Percentiles rank a stretch among this genome's conserved stretches.
Conservation (phyloP, 2,888 invertebrate genomes). For the Lissonota sp. region DNA sequence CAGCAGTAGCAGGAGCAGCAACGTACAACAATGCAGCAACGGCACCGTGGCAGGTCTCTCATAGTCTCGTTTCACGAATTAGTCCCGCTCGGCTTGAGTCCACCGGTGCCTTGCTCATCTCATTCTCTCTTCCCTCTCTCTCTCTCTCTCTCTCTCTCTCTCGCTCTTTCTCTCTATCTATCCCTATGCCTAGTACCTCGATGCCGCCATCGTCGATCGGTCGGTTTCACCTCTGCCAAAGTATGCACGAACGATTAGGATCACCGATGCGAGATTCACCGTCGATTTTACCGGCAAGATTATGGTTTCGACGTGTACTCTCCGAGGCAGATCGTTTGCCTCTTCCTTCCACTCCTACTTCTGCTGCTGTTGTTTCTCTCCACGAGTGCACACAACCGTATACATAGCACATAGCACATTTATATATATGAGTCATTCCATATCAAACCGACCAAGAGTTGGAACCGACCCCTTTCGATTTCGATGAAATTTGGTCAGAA, state of each 20-base stretch:
- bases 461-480: no score
- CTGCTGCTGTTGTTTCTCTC: constrained; percentile 50
- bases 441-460: no score
- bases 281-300: constrained; percentile 77
- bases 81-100: constrained; percentile 76
- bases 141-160: constrained; percentile 19
- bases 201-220: constrained; percentile 52
- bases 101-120: constrained; percentile 57
- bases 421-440: no score
- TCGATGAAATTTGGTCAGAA: no score
- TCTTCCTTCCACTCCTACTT: constrained; percentile 11
- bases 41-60: constrained; percentile 57
- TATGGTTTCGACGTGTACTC: constrained; percentile 80
- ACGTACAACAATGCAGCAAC: constrained; percentile 32
- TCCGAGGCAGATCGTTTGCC: constrained; percentile 60
- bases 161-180: constrained; percentile 20
- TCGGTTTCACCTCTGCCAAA: constrained; percentile 69
- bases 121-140: constrained; percentile 33
- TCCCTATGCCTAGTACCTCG: constrained; percentile 55
- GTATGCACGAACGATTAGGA: constrained; percentile 82
- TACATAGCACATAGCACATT: constrained; percentile 28
- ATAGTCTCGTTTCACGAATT: constrained; percentile 72
- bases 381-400: constrained; percentile 17
- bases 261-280: constrained; percentile 80
- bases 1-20: constrained; percentile 20